Evolutionary conservation across 2,888 invertebrate species (phyloP), one percentile per base, ranked within the genome.

Genomic region (Cryptosula pallasiana): DNA sequence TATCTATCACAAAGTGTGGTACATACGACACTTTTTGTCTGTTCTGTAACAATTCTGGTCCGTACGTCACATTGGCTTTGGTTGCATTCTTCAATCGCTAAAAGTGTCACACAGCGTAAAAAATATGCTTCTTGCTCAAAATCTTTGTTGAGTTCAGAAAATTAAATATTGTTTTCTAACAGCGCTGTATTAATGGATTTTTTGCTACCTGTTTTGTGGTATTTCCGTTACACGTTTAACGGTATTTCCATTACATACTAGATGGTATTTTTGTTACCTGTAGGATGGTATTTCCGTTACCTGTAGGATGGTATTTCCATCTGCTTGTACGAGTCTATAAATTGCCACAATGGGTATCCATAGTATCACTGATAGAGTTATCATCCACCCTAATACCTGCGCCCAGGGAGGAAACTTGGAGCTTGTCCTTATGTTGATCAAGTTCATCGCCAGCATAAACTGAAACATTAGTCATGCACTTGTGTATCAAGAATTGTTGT

Each of bases 381-480:
- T 84, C 0, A 89, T 85, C 91, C 92, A 92, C 9, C 92, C 92
- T 1, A 91, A 88, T 0, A 88, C 89, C 79, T 92, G 90, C 0
- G 92, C 92, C 92, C 91, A 92, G 79, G 87, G 85, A 0, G 92
- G 92, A 0, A 90, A 91, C 78, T 90, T 90, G 0, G 88, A 89
- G 0, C 91, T 89, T 0, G 91, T 91, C 77, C 89, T 89, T 81
- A 91, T 91, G 79, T 91, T 90, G 71, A 91, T 88, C 91, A 91
- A 90, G 83, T 91, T 91, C 85, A 92, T 91, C 74, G 91, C 89
- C 73, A 92, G 84, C 75, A 92, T 90, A 78, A 91, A 91, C 90
- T 90, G 77, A 16, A 82, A 81, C 45, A 45, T 45, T 20, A 5
- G 20, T 45, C 45, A 13, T n/a, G n/a, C n/a, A n/a, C n/a, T n/a